Base-by-base conservation (phyloP, 2,797 vertebrate species). In the Melanotaenia pygmaea region DNA sequence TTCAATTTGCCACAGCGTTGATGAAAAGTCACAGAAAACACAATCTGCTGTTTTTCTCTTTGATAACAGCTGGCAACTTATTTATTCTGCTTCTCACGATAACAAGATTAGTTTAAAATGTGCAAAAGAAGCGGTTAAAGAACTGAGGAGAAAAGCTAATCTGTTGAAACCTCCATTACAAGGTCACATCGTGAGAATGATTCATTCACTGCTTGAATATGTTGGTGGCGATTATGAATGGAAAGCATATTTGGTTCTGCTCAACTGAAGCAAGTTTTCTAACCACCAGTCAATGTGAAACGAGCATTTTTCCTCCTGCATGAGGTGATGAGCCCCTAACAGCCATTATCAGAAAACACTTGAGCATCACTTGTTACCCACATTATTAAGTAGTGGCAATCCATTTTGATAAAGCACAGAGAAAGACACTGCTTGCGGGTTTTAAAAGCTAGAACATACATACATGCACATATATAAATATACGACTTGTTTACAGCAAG, bases 401-500 rank as follows among this genome's bases (percentile, higher is more conserved):
- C 77, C 58, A 77, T 85, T 85, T 70, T 47, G 37, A 71, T 86
- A 81, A 77, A 70, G 50, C 67, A 72, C 64, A 65, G 79, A 53
- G 76, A 45, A 43, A 69, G 47, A 34, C 40, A 11, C n/a, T n/a
- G 58, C 56, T 37, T 35, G 59, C 28, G 63, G 28, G 43, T 37
- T 22, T 54, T 35, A 32, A 62, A 69, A 54, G 66, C 66, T 54
- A 16, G 32, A 69, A 61, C 22, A 53, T 63, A 24, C 9, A 24
- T 53, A 63, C 67, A 28, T 35, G 35, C 70, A 63, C 74, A 67
- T 43, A 63, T 28, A 82, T 75, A 86, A 80, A 75, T 79, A 77
- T 68, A 69, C 32, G 14, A 66, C 79, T 90, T 92, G 91, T 93
- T 93, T 91, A 91, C 90, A 89, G 88, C 82, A 87, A 84, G 78